Evolutionary conservation across 2,797 vertebrate species (phyloP), one percentile per base, ranked within the genome.

Genomic region (Coluber constrictor): DNA sequence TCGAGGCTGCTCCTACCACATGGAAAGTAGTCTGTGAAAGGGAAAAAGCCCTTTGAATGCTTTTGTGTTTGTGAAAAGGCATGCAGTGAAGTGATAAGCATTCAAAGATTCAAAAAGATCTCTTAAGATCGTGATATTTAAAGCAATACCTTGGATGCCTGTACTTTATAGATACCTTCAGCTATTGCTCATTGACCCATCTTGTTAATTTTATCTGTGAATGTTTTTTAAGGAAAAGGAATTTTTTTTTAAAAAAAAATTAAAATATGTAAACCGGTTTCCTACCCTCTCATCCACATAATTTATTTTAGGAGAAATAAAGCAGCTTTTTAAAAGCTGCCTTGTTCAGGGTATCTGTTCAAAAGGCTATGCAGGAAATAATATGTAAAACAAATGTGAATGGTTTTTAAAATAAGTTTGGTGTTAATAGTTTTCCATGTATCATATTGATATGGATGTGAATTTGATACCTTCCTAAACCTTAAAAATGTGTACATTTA

Each of bases 371-470:
- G 87, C 88, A 96, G 94, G 94, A 86, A 86, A 90, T 92, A 74
- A 63, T 94, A 60, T 55, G 63, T 90, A 60, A 91, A 37, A 47
- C 6, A 91, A 89, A 83, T 56, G 10, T 32, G 57, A 89, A 86
- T 91, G 66, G 32, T 93, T 91, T 91, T 47, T 61, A 79, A 60
- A 29, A 37, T 25, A 86, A 66, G 61, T 89, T 56, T 83, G 32
- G 27, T 90, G 70, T 87, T 89, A 86, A 79, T 47, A 86, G 63
- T 59, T 63, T 32, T 61, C 94, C 61, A 91, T 79, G 51, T 87
- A 60, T 96, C 94, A 96, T 93, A 95, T 97, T 96, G 94, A 94
- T 96, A 94, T 92, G 87, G 63, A 93, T 95, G 91, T 0, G 0
- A 95, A 93, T 63, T 89, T 95, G 56, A 43, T 91, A 66, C 93